phyloP scores from a whole-genome alignment of 2,888 invertebrate genomes.

The Chalcosyrphus nemorum region DNA sequence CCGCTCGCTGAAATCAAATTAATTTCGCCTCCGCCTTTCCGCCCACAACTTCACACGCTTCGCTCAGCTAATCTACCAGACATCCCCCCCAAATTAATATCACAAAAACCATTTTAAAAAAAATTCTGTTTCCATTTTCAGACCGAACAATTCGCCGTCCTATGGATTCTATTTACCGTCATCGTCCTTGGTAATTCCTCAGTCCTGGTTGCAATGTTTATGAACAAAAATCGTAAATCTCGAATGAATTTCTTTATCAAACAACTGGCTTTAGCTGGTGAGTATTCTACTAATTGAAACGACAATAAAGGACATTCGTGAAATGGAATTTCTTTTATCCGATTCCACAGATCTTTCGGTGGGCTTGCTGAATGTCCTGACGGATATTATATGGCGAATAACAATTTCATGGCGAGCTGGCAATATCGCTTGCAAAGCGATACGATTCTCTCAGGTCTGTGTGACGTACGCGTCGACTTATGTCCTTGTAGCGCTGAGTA shows the following conservation, averaged over 20 bases:
- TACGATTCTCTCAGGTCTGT: constrained; percentile 92
- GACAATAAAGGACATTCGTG: constrained; percentile 3
- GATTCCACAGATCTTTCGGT: constrained; percentile 90
- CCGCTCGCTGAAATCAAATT: background rate
- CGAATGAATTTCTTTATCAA: constrained; percentile 98
- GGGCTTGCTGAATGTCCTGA: constrained; percentile 93
- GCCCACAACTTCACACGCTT: background rate
- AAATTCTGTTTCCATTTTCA: constrained; percentile 81
- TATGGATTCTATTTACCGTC: constrained; percentile 92
- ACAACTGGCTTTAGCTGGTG: constrained; percentile 95
- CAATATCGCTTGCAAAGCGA: constrained; percentile 92
- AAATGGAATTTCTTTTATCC: constrained; percentile 10
- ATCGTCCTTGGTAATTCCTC: constrained; percentile 94
- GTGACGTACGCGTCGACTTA: constrained; percentile 97
- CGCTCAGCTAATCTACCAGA: background rate
- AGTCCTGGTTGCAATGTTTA: constrained; percentile 91
- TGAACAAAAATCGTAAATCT: constrained; percentile 93
- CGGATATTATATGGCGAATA: constrained; percentile 94
- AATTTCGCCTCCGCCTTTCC: background rate
- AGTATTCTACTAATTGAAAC: constrained; percentile 75
- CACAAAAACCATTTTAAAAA: background rate
- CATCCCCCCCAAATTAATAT: constrained; percentile 17
- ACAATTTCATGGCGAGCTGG: constrained; percentile 95
- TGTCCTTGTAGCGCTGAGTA: constrained; percentile 94
- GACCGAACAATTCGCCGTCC: constrained; percentile 93